Evolutionary conservation across 2,797 vertebrate species (phyloP).

Genomic region (Centroberyx gerrardi): DNA sequence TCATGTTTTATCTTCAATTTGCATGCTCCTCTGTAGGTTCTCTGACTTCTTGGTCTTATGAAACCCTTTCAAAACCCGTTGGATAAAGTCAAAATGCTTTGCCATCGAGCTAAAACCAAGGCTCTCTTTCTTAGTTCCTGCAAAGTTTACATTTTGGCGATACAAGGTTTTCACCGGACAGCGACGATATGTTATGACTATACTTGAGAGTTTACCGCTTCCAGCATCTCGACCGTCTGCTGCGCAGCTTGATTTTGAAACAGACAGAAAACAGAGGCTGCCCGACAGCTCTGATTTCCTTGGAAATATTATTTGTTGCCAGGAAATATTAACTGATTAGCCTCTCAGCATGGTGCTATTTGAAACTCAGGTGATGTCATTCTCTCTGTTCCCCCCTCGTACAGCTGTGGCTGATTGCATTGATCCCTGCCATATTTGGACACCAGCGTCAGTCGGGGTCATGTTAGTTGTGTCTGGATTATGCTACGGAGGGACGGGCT

Average conservation of each 20-base stretch:
- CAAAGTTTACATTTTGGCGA: no score
- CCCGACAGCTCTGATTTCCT: conserved; percentile 46
- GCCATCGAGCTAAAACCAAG: no score
- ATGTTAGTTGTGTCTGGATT: conserved; percentile 43
- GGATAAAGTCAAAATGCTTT: no score
- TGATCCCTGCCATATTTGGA: conserved; percentile 53
- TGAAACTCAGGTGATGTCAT: conserved; percentile 42
- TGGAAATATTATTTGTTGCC: conserved; percentile 3
- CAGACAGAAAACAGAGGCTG: not conserved
- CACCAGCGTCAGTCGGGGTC: conserved; percentile 21
- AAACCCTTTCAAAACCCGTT: no score
- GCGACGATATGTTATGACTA: not conserved
- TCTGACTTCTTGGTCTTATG: no score
- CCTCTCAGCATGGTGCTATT: not conserved
- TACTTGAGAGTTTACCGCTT: not conserved
- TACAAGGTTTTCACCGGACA: no score
- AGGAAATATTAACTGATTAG: conserved; percentile 26
- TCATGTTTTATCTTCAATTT: no score
- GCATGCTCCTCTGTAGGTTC: no score
- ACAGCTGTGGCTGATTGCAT: conserved; percentile 34
- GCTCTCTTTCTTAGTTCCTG: no score
- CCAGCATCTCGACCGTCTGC: not conserved
- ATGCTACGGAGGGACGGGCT: conserved; percentile 28
- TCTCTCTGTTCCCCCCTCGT: no score
- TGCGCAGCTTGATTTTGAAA: not conserved